Conservation (phyloP, 2,888 invertebrate species). For the Apamea anceps region DNA sequence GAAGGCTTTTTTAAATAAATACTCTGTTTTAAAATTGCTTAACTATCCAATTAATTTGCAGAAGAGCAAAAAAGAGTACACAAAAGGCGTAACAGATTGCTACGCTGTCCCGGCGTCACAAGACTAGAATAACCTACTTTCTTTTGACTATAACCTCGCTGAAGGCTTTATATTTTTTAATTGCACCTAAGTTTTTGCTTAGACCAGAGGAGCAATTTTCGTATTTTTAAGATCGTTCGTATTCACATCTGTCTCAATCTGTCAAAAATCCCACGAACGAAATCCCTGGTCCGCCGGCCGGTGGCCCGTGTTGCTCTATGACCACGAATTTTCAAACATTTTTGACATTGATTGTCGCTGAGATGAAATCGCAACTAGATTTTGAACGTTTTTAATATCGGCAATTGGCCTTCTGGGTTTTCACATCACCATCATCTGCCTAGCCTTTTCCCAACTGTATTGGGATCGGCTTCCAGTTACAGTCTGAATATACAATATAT, state of each 20-base stretch:
- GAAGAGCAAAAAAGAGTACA: conserved; percentile 17
- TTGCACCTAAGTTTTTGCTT: not conserved
- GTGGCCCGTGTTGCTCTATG: too few relatives aligned
- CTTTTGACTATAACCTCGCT: conserved; percentile 7
- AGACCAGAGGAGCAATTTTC: too few relatives aligned
- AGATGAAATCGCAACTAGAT: not conserved
- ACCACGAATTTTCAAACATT: not conserved
- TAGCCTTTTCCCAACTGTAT: not conserved
- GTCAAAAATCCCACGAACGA: not conserved
- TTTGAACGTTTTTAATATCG: not conserved
- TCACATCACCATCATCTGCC: not conserved
- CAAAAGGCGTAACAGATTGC: conserved; percentile 36
- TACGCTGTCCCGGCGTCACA: not conserved
- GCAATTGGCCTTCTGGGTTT: not conserved
- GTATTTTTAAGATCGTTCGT: not conserved
- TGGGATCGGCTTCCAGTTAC: not conserved
- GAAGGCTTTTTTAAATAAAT: not conserved
- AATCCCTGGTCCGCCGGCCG: too few relatives aligned
- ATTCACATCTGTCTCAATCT: not conserved
- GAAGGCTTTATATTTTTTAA: conserved; percentile 12
- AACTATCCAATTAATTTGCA: not conserved
- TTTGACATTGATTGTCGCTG: not conserved
- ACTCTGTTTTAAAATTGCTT: not conserved
- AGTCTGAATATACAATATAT: not conserved
- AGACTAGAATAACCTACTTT: conserved; percentile 38